phyloP scores from a whole-genome alignment of 2,797 vertebrate genomes.

The Nyctibius grandis region DNA sequence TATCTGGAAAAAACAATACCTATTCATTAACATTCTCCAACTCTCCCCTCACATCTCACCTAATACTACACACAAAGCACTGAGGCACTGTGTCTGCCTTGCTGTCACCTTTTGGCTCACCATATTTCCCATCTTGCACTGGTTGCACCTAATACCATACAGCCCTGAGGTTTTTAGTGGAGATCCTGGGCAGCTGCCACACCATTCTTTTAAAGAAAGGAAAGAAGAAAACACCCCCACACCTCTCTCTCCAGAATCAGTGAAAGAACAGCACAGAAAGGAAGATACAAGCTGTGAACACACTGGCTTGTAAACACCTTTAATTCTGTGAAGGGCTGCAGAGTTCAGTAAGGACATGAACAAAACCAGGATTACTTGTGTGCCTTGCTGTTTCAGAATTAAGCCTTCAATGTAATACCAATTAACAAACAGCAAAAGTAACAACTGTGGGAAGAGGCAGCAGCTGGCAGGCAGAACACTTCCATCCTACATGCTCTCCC shows the following conservation, averaged over 20 bases:
- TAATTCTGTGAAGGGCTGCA: not conserved
- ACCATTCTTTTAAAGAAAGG: rapidly evolving
- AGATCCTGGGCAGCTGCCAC: not conserved
- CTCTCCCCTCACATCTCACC: not conserved
- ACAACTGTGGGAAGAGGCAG: not conserved
- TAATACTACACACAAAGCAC: rapidly evolving
- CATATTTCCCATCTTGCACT: not conserved
- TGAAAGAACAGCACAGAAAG: not conserved
- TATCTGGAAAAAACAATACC: too few species aligned
- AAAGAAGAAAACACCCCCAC: not conserved
- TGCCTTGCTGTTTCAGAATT: not conserved
- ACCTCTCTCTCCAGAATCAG: too few species aligned
- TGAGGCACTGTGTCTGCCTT: rapidly evolving
- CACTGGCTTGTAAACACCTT: not conserved
- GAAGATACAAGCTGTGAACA: not conserved
- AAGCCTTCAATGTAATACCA: not conserved
- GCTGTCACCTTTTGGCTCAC: not conserved
- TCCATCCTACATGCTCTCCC: too few species aligned
- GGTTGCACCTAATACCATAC: too few species aligned
- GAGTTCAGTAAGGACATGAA: not conserved
- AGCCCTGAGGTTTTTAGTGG: not conserved
- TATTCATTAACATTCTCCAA: not conserved
- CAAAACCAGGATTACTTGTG: rapidly evolving
- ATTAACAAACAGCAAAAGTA: not conserved
- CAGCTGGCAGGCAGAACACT: not conserved